phyloP scores from a whole-genome alignment of 2,797 vertebrate species.

The Microhierax caerulescens region DNA sequence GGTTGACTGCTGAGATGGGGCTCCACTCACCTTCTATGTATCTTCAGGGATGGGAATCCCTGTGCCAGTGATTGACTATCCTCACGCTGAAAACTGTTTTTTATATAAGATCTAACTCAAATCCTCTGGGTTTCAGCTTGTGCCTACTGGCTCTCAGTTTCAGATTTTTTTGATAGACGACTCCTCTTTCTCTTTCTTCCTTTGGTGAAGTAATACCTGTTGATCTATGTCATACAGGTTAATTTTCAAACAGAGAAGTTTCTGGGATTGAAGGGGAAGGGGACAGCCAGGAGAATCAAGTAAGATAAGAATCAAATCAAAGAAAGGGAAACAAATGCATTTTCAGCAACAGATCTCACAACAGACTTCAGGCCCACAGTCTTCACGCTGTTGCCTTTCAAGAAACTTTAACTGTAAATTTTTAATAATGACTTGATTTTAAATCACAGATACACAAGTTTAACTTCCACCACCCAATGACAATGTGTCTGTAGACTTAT shows the following conservation, averaged over 20 bases:
- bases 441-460: neutral
- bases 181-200: neutral
- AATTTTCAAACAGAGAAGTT: neutral
- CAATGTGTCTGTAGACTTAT: neutral
- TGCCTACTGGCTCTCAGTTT: neutral
- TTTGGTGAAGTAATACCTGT: neutral
- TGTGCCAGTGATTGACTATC: neutral
- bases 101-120: neutral
- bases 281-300: neutral
- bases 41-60: neutral
- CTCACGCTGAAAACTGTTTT: neutral
- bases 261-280: neutral
- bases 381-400: neutral
- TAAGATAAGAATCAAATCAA: too few relatives aligned
- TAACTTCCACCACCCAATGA: neutral
- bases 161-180: neutral
- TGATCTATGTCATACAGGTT: neutral
- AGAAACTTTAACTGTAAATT: neutral
- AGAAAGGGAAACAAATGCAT: neutral
- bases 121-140: neutral
- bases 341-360: neutral
- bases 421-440: neutral
- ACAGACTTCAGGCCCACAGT: neutral
- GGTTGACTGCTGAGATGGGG: neutral
- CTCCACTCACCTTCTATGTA: neutral